phyloP scores from a whole-genome alignment of 1,140 invertebrate species.

The Cherax quadricarinatus region DNA sequence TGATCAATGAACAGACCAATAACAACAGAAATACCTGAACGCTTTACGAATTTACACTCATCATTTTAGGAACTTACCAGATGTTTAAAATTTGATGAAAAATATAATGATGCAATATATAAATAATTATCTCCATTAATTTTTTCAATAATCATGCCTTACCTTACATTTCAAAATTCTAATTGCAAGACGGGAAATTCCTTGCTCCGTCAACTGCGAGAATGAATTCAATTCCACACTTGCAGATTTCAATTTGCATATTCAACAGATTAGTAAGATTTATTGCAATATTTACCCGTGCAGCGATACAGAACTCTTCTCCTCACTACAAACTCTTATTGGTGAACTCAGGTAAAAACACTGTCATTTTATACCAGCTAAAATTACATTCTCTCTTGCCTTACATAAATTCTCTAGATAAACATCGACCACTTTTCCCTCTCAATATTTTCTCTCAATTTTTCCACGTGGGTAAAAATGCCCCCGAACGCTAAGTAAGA shows the following conservation, averaged over 20 bases:
- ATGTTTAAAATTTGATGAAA: too few relatives aligned
- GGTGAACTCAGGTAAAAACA: neutral
- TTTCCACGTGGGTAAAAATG: neutral
- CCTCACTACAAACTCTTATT: constrained; percentile 1
- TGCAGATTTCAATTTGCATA: constrained; percentile 39
- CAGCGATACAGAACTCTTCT: constrained; percentile 9
- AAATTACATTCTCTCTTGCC: neutral
- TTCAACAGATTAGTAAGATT: constrained; percentile 49
- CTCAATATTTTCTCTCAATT: neutral
- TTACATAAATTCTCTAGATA: neutral
- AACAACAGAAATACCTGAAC: too few relatives aligned
- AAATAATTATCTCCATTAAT: too few relatives aligned
- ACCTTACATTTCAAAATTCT: neutral
- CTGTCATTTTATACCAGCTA: neutral
- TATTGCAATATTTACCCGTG: constrained; percentile 40
- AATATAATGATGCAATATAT: too few relatives aligned
- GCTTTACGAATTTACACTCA: too few relatives aligned
- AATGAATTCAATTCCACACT: constrained; percentile 23
- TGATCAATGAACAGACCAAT: too few relatives aligned
- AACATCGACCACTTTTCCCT: neutral
- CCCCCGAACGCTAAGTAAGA: neutral
- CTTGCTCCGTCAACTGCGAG: neutral
- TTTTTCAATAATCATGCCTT: too few relatives aligned
- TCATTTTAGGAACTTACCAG: too few relatives aligned
- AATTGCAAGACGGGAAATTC: neutral